A percentile compares a stretch with the other conserved stretches of the same genome.
Evolutionary conservation across 1,140 invertebrate genomes (phyloP).

Genomic region (Drosophila biarmipes): DNA sequence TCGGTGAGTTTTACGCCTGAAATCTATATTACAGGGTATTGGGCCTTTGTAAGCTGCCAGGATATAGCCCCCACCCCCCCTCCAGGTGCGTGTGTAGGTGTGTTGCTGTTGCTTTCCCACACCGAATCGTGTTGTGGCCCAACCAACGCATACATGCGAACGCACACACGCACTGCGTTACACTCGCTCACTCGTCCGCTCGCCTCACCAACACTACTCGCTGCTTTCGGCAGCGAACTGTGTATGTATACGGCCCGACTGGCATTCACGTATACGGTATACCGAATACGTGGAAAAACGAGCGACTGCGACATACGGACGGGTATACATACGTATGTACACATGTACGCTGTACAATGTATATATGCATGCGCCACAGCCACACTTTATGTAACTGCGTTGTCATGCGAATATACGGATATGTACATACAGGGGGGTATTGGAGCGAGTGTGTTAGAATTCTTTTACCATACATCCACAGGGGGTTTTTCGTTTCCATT

Average conservation of each 20-base stretch:
- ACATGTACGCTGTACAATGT: constrained; percentile 38
- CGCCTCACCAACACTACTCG: constrained; percentile 71
- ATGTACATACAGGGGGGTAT: constrained; percentile 6
- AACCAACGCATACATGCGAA: constrained; percentile 64
- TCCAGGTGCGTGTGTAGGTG: constrained; percentile 54
- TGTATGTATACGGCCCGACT: constrained; percentile 70
- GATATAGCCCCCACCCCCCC: constrained; percentile 47
- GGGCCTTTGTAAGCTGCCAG: constrained; percentile 56
- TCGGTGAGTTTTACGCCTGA: constrained; percentile 70
- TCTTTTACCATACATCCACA: constrained; percentile 79
- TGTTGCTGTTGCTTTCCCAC: constrained; percentile 78
- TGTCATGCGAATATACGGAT: constrained; percentile 72
- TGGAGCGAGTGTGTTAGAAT: constrained; percentile 76
- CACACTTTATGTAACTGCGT: constrained; percentile 79
- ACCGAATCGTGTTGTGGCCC: constrained; percentile 76
- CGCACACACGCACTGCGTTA: constrained; percentile 33
- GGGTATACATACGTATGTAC: constrained; percentile 59
- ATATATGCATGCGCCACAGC: constrained; percentile 42
- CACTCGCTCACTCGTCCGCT: constrained; percentile 45
- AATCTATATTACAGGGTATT: background rate
- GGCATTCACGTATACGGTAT: constrained; percentile 63
- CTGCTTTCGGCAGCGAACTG: constrained; percentile 59
- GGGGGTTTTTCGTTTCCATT: constrained; percentile 78
- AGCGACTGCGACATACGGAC: constrained; percentile 50
- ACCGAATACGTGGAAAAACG: constrained; percentile 49